Evolutionary conservation across 2,888 invertebrate species (phyloP).

Genomic region (Drosophila planitibia): DNA sequence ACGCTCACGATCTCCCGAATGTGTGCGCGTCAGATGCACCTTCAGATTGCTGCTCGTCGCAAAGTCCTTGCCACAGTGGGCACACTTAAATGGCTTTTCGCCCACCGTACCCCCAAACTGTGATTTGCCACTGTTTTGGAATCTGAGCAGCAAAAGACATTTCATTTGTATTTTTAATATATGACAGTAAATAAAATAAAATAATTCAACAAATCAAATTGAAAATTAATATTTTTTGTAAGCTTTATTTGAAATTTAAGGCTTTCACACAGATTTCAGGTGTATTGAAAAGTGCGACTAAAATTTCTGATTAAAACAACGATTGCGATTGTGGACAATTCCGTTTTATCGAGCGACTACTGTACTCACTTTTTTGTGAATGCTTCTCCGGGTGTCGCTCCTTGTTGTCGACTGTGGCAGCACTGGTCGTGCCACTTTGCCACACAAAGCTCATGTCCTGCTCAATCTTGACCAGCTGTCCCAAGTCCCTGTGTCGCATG

Average conservation of each 20-base stretch:
- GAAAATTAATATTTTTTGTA: not conserved
- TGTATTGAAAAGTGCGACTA: not conserved
- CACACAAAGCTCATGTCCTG: constrained; percentile 56
- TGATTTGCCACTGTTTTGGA: constrained; percentile 17
- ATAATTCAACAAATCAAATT: not conserved
- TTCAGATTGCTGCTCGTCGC: constrained; percentile 54
- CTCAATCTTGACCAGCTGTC: constrained; percentile 48
- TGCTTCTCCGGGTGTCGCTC: constrained; percentile 34
- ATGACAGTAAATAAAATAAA: not conserved
- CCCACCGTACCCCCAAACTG: constrained; percentile 5
- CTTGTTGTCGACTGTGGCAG: constrained; percentile 21
- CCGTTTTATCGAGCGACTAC: not conserved
- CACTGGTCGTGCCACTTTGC: constrained; percentile 24
- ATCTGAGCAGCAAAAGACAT: constrained; percentile 6
- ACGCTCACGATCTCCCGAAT: constrained; percentile 52
- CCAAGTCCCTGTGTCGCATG: constrained; percentile 54
- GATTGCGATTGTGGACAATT: not conserved
- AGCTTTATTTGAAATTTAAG: not conserved
- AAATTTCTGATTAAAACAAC: not conserved
- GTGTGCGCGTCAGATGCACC: constrained; percentile 49
- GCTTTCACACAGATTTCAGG: not conserved
- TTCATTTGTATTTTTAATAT: not conserved
- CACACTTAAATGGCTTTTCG: constrained; percentile 51
- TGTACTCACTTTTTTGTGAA: constrained; percentile 37
- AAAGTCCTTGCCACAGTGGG: constrained; percentile 50